Base-by-base conservation (phyloP, 2,888 invertebrate genomes). In the Spodoptera picta region DNA sequence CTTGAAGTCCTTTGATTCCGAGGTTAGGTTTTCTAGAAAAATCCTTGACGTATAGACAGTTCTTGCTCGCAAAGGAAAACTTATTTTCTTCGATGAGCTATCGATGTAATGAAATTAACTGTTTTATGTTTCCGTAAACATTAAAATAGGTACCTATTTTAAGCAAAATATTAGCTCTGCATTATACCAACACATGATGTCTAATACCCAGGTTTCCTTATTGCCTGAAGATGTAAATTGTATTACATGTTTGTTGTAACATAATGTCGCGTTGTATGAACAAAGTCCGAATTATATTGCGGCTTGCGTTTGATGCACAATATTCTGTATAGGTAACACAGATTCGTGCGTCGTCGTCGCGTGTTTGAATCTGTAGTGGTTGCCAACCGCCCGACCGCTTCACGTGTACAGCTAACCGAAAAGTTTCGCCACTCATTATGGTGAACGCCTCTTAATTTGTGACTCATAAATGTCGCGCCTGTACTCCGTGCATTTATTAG, bases 151-250 rank as follows among this genome's bases (percentile, higher is more conserved):
- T 36, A 7, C 2, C 9, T 36, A 36, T 7, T 36, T 44, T 54
- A 52, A 51, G 49, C 51, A 54, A 42, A 48, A 52, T 71, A 55
- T 62, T 67, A 67, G 55, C 72, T 14, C 14, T 61, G 31, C 24
- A 41, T 60, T 19, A 45, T 9, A 51, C 51, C 44, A 59, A 55
- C 24, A 36, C 41, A 46, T 51, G n/a, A 55, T 51, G 45, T 71
- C 57, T 52, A 52, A 55, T 58, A 57, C 59, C n/a, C 10, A 54
- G 23, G 56, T 50, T 62, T 67, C 68, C 50, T 67, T 51, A 57
- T 57, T 56, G 53, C 14, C 44, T 44, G 67, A 59, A 72, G 50
- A 67, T 71, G 47, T 46, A 62, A 62, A 66, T 61, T 52, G n/a
- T n/a, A 31, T 14, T 52, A 60, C 23, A 56, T 56, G 56, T 72